A percentile compares a stretch with the other conserved stretches of the same genome.
phyloP scores from a whole-genome alignment of 2,113 vertebrate species.

The Protomyctophum bolini region DNA sequence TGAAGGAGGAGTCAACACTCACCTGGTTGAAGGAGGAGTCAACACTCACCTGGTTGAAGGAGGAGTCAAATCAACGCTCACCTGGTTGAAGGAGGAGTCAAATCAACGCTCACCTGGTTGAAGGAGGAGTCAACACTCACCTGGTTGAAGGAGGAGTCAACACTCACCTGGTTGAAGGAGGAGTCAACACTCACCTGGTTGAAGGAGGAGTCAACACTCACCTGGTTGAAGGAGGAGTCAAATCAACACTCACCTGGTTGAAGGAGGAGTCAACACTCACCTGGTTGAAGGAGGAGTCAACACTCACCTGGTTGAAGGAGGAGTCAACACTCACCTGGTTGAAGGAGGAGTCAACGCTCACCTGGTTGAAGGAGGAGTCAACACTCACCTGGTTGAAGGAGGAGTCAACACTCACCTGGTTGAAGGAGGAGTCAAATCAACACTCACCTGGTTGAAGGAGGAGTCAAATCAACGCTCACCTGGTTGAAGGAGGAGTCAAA shows the following conservation, averaged over 20 bases:
- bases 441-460: slow-evolving; percentile 91
- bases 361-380: slow-evolving; percentile 93
- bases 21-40: slow-evolving; percentile 93
- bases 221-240: slow-evolving; percentile 93
- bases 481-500: slow-evolving; percentile 93
- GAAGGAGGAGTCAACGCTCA: slow-evolving; percentile 93
- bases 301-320: slow-evolving; percentile 91
- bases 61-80: no score
- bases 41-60: no score
- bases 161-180: slow-evolving; percentile 91
- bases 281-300: slow-evolving; percentile 93
- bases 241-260: no score
- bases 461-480: no score
- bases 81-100: slow-evolving; percentile 93
- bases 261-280: slow-evolving; percentile 95
- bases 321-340: no score
- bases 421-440: slow-evolving; percentile 94
- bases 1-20: slow-evolving; percentile 94
- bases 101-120: no score
- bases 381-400: no score
- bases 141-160: slow-evolving; percentile 93
- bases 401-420: no score
- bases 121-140: slow-evolving; percentile 95
- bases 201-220: slow-evolving; percentile 93
- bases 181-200: no score